Evolutionary conservation across 2,888 invertebrate species (phyloP), one percentile per base, ranked within the genome.

Genomic region (Acrocyrtus sp.): DNA sequence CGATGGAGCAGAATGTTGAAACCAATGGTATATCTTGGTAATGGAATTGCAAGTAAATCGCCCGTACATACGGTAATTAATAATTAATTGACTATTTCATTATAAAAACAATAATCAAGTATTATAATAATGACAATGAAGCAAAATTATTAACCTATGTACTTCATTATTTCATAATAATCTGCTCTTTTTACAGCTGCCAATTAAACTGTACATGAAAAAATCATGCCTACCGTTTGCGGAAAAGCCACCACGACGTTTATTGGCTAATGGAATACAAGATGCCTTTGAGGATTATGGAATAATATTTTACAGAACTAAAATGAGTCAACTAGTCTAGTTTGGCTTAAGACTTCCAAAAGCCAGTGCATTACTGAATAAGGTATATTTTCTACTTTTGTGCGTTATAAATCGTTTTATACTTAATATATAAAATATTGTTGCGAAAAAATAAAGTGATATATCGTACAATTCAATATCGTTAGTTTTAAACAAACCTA

Each of bases 121-220:
- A 10, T 15, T 34, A 34, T n/a, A n/a, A n/a, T n/a, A n/a, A n/a
- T n/a, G n/a, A n/a, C n/a, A n/a, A n/a, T n/a, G n/a, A n/a, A n/a
- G n/a, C n/a, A n/a, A n/a, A n/a, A n/a, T n/a, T n/a, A n/a, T n/a
- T n/a, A n/a, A n/a, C n/a, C n/a, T n/a, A n/a, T n/a, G n/a, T n/a
- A n/a, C n/a, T n/a, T n/a, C n/a, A n/a, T n/a, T n/a, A 24, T 61
- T 47, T 26, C 26, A 22, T 61, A 41, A 53, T 47, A 45, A n/a
- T n/a, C n/a, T 45, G 53, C 24, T 41, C 58, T 27, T 50, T 24
- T 61, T 68, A 8, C 27, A 79, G 79, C 69, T 65, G 27, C 79
- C 77, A 3, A 76, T 79, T 2, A 75, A 73, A 54, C 53, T 79
- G 22, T 77, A 75, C 56, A 68, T 63, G 10, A 75, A 74, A 34